Conservation (phyloP, 2,888 invertebrate species). For the Embidobia sp. region DNA sequence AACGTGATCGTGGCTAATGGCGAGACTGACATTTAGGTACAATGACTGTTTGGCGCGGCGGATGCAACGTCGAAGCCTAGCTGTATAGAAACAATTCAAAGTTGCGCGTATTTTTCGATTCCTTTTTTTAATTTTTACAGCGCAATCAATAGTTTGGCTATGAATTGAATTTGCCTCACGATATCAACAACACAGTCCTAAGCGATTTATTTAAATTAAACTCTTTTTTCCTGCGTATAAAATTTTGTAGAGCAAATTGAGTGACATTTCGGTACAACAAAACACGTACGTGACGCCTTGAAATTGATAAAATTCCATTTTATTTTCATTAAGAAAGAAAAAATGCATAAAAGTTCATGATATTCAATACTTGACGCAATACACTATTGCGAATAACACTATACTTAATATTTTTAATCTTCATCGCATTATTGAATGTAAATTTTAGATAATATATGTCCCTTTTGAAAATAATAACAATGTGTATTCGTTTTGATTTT, state of each 20-base stretch:
- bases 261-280: constrained; percentile 4
- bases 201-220: constrained; percentile 44
- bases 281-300: too few relatives aligned
- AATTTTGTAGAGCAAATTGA: constrained; percentile 22
- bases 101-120: constrained; percentile 39
- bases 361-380: too few relatives aligned
- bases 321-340: too few relatives aligned
- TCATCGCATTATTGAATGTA: too few relatives aligned
- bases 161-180: constrained; percentile 15
- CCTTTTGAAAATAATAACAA: too few relatives aligned
- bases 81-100: constrained; percentile 71
- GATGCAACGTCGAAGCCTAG: constrained; percentile 70
- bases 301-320: too few relatives aligned
- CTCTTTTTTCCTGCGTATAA: constrained; percentile 1
- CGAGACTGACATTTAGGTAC: constrained; percentile 79
- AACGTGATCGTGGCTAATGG: constrained; percentile 79
- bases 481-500: too few relatives aligned
- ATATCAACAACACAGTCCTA: too few relatives aligned
- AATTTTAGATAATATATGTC: too few relatives aligned
- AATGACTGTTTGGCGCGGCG: constrained; percentile 76
- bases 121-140: constrained; percentile 22
- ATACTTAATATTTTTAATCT: too few relatives aligned
- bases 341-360: too few relatives aligned
- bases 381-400: too few relatives aligned
- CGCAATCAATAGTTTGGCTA: constrained; percentile 26